Evolutionary conservation across 2,888 invertebrate genomes (phyloP).

Genomic region (Keiferia lycopersicella): DNA sequence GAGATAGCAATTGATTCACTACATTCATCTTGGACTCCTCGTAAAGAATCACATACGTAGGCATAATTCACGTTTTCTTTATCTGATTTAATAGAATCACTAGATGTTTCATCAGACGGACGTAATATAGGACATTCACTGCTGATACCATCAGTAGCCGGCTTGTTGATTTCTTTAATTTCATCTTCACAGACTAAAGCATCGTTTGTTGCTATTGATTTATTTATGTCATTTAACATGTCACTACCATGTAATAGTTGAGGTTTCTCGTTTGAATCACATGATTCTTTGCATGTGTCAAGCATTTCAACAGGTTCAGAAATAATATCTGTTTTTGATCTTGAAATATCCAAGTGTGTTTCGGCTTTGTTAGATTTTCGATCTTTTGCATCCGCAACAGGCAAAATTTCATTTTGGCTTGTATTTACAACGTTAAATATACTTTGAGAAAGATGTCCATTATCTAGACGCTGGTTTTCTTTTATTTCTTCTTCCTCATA

Average conservation of each 20-base stretch:
- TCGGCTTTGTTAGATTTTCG: too few relatives aligned
- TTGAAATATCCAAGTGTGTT: too few relatives aligned
- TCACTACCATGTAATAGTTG: background rate
- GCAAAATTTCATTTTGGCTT: background rate
- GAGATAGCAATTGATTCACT: background rate
- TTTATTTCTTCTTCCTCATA: background rate
- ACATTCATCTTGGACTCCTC: slow-evolving; percentile 4
- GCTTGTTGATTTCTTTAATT: background rate
- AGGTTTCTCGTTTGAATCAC: background rate
- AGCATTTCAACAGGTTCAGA: background rate
- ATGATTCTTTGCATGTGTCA: background rate
- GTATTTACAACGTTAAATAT: background rate
- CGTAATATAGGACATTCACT: too few relatives aligned
- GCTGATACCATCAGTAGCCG: background rate
- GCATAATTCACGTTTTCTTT: background rate
- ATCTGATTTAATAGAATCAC: background rate
- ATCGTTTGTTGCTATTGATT: background rate
- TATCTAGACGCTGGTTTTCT: background rate
- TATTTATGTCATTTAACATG: background rate
- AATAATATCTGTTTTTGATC: too few relatives aligned
- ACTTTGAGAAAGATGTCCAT: background rate
- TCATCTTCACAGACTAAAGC: background rate
- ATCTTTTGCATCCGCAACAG: too few relatives aligned
- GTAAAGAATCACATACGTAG: slow-evolving; percentile 14
- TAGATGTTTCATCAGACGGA: background rate